phyloP scores from a whole-genome alignment of 2,113 vertebrate species.

The Psilopogon haemacephalus region DNA sequence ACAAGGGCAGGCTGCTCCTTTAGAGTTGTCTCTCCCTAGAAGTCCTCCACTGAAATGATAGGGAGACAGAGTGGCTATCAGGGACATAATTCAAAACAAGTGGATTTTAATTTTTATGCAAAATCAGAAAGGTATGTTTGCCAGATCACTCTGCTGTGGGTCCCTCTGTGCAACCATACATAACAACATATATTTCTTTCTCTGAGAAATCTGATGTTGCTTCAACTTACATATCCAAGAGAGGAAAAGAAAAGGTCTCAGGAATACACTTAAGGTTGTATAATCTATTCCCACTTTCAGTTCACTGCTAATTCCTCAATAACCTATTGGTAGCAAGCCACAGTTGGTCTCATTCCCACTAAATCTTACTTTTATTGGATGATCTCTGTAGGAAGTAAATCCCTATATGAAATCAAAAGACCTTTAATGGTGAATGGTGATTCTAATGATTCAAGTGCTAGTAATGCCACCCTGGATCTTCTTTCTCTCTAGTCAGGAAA shows the following conservation, averaged over 20 bases:
- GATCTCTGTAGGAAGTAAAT: neutral
- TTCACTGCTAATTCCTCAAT: neutral
- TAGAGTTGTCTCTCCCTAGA: neutral
- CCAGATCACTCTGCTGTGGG: neutral
- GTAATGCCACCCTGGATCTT: neutral
- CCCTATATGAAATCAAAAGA: neutral
- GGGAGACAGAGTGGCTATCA: neutral
- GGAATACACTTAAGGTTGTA: neutral
- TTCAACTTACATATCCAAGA: neutral
- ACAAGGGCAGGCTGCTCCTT: neutral
- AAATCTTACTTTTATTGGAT: neutral
- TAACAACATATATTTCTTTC: neutral
- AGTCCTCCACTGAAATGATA: neutral
- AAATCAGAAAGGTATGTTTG: neutral
- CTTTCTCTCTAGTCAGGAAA: neutral
- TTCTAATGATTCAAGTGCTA: neutral
- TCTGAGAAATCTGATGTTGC: neutral
- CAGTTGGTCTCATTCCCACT: neutral
- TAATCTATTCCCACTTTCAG: neutral
- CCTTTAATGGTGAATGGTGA: neutral
- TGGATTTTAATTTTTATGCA: neutral
- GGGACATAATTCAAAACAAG: neutral
- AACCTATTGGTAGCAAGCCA: neutral
- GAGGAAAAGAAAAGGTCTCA: neutral
- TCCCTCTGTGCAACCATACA: neutral